Evolutionary conservation across 1,140 invertebrate genomes (phyloP).

Genomic region (Nasonia giraulti): DNA sequence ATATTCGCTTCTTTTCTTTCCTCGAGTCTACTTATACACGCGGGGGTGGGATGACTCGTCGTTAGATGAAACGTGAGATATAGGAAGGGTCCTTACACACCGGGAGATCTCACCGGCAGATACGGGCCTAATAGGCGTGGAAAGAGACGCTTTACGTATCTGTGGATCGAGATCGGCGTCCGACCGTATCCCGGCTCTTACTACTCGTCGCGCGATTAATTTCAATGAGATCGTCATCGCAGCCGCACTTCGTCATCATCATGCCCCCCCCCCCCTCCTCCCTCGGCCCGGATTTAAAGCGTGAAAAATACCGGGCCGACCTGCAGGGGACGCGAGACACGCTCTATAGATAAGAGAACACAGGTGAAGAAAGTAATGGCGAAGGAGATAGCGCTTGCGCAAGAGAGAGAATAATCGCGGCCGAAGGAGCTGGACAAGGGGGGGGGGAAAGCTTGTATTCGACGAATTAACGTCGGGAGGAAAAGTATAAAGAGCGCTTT

Average conservation of each 20-base stretch:
- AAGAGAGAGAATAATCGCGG: neutral
- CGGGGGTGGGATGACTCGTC: no score
- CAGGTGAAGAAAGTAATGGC: slow-evolving; percentile 20
- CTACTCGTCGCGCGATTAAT: neutral
- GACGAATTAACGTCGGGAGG: slow-evolving; percentile 33
- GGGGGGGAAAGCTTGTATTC: slow-evolving; percentile 7
- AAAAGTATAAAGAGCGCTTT: neutral
- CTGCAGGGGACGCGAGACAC: neutral
- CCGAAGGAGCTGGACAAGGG: no score
- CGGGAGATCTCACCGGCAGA: no score
- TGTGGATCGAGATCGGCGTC: neutral
- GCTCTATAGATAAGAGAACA: neutral
- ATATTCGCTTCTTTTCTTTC: no score
- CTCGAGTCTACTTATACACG: no score
- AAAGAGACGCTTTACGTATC: no score
- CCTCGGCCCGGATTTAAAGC: neutral
- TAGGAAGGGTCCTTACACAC: no score
- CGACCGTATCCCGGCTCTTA: neutral
- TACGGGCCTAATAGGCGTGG: no score
- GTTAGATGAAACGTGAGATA: no score
- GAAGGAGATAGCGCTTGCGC: neutral
- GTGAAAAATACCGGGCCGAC: neutral
- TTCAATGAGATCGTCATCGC: neutral
- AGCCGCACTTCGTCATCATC: neutral
- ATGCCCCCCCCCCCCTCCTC: no score